These are phyloP conservation scores for Axea sp. DNA, from an alignment of 2,888 invertebrate genomes.

Conservation along the genomic window DNA sequence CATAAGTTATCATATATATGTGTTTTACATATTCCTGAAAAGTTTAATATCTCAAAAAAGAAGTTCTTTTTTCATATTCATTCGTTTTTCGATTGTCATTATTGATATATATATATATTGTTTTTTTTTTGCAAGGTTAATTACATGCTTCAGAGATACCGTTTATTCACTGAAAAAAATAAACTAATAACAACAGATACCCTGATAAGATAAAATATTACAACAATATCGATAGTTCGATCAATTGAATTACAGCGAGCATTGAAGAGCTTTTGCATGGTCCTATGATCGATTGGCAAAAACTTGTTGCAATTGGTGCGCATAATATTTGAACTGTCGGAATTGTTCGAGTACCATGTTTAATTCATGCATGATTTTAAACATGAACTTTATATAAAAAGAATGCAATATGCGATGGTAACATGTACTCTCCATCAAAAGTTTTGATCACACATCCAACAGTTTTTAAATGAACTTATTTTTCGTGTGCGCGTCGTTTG, in stretches of 20 bases:
- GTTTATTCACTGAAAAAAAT: too few species aligned
- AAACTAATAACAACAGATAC: too few species aligned
- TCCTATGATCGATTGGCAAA: background rate
- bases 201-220: too few species aligned
- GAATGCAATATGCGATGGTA: slow-evolving; percentile 27
- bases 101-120: too few species aligned
- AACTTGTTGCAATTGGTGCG: slow-evolving; percentile 5
- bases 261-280: background rate
- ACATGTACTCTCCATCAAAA: slow-evolving; percentile 24
- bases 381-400: slow-evolving; percentile 37
- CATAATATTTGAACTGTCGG: slow-evolving; percentile 17
- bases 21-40: background rate
- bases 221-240: too few species aligned
- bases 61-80: too few species aligned
- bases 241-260: too few species aligned
- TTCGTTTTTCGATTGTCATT: too few species aligned
- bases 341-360: slow-evolving; percentile 12
- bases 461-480: slow-evolving; percentile 47
- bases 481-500: slow-evolving; percentile 10
- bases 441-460: slow-evolving; percentile 33
- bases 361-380: slow-evolving; percentile 39
- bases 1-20: background rate
- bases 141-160: too few species aligned
- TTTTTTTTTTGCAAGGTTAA: too few species aligned
- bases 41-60: background rate